These are phyloP conservation scores for Diuraphis noxia DNA, from an alignment of 1,140 invertebrate species.

Conservation along the genomic window DNA sequence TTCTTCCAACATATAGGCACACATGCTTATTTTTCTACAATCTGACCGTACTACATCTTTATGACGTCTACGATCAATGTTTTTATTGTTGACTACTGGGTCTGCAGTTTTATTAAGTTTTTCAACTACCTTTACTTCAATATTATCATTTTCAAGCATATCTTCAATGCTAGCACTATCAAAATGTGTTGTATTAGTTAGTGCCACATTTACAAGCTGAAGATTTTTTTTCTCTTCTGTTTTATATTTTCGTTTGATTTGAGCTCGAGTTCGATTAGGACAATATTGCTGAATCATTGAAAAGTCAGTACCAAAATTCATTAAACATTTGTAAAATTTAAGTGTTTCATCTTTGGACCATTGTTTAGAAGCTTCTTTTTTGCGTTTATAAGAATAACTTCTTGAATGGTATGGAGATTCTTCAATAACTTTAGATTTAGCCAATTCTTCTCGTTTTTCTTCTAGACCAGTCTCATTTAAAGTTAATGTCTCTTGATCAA, in stretches of 20 bases:
- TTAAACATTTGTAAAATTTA: constrained; percentile 85
- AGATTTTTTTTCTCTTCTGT: constrained; percentile 68
- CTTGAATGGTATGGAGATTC: constrained; percentile 64
- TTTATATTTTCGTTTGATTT: constrained; percentile 80
- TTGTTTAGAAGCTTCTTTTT: constrained; percentile 57
- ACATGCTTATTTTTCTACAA: constrained; percentile 34
- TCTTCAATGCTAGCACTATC: constrained; percentile 63
- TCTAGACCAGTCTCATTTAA: constrained; percentile 74
- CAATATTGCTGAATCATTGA: constrained; percentile 83
- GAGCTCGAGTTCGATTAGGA: constrained; percentile 72
- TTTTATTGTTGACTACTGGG: background rate
- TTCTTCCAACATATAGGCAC: constrained; percentile 38
- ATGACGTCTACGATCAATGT: background rate
- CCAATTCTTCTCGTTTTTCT: constrained; percentile 67
- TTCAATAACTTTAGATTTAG: constrained; percentile 69
- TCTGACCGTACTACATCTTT: background rate
- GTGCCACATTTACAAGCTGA: constrained; percentile 65
- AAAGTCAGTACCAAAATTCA: constrained; percentile 86
- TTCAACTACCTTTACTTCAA: background rate
- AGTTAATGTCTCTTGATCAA: constrained; percentile 75
- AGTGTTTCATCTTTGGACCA: constrained; percentile 68
- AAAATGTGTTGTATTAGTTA: constrained; percentile 63
- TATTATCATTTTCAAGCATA: constrained; percentile 33
- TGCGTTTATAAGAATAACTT: constrained; percentile 66
- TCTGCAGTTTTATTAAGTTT: background rate